phyloP scores from a whole-genome alignment of 2,888 invertebrate species.

The Labia minor region DNA sequence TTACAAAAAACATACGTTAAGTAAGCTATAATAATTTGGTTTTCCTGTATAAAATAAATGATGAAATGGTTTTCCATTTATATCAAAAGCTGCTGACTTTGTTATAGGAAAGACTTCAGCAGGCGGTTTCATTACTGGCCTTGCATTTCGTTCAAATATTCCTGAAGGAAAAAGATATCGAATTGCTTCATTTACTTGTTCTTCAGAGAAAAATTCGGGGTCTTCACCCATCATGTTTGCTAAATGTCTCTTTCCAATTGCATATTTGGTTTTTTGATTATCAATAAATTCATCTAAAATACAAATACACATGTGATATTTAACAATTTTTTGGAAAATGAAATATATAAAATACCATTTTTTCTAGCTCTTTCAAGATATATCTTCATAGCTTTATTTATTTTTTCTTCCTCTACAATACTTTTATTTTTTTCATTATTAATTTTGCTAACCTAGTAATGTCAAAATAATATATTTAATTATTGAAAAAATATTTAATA shows the following conservation, averaged over 20 bases:
- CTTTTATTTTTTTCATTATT: too few relatives aligned
- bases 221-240: slow-evolving; percentile 99
- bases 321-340: not conserved
- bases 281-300: slow-evolving; percentile 65
- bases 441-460: too few relatives aligned
- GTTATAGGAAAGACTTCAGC: slow-evolving; percentile 70
- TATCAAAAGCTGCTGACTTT: slow-evolving; percentile 84
- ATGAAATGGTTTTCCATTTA: slow-evolving; percentile 81
- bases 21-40: slow-evolving; percentile 70
- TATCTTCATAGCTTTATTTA: slow-evolving; percentile 81
- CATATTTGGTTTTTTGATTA: slow-evolving; percentile 64
- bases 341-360: slow-evolving; percentile 44
- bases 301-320: not conserved
- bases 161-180: slow-evolving; percentile 94
- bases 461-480: too few relatives aligned
- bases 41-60: slow-evolving; percentile 83
- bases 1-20: slow-evolving; percentile 53
- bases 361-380: slow-evolving; percentile 72
- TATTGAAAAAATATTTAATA: too few relatives aligned
- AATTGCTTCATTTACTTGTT: slow-evolving; percentile 79
- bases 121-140: slow-evolving; percentile 85
- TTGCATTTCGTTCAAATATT: slow-evolving; percentile 68
- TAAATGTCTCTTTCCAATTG: slow-evolving; percentile 86
- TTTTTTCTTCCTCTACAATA: slow-evolving; percentile 44
- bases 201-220: slow-evolving; percentile 75